These are phyloP conservation scores for Chaetodon trifasciatus DNA, from an alignment of 2,797 vertebrate species.

Conservation along the genomic window DNA sequence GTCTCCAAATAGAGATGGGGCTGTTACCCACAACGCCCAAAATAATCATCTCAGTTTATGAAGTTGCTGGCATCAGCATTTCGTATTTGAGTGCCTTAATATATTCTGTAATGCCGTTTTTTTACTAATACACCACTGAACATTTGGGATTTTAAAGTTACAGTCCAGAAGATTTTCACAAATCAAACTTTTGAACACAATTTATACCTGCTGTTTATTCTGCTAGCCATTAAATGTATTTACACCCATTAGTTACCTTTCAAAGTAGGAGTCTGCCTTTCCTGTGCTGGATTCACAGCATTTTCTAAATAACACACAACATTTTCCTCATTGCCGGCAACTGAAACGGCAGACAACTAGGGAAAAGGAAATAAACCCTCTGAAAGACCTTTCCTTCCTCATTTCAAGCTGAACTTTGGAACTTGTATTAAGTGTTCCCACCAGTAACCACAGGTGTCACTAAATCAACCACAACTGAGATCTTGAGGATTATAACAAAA, in stretches of 20 bases:
- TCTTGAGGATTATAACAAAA: neutral
- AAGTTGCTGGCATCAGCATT: constrained; percentile 9
- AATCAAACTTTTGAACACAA: neutral
- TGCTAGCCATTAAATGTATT: neutral
- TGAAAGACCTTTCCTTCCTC: neutral
- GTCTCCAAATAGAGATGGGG: constrained; percentile 27
- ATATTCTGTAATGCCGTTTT: neutral
- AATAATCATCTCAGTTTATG: constrained; percentile 20
- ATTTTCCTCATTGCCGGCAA: neutral
- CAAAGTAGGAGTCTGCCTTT: neutral
- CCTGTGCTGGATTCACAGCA: neutral
- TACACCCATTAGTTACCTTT: neutral
- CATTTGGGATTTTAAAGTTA: neutral
- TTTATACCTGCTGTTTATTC: neutral
- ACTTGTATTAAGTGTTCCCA: neutral
- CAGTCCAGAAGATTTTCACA: neutral
- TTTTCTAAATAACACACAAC: too few species aligned
- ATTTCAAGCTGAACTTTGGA: neutral
- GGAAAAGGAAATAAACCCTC: neutral
- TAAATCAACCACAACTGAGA: too few species aligned
- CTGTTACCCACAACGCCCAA: neutral
- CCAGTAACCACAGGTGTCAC: neutral
- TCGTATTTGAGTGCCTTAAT: neutral
- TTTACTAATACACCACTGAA: neutral
- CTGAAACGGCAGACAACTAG: neutral